These are phyloP conservation scores for Melanaphis sacchari DNA, from an alignment of 1,140 invertebrate genomes.

Conservation along the genomic window DNA sequence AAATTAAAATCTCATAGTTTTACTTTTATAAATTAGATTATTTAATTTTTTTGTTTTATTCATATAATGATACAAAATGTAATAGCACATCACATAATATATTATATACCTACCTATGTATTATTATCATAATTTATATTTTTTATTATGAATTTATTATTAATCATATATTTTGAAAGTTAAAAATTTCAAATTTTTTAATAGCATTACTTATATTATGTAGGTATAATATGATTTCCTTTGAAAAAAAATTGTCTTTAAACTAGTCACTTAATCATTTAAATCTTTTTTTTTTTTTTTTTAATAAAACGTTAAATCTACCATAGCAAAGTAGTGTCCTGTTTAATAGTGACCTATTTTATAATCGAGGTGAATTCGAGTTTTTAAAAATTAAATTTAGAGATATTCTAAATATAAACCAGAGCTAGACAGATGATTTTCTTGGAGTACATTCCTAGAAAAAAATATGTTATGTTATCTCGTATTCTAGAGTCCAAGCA, in stretches of 20 bases:
- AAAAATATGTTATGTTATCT: neutral
- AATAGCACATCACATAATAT: too few relatives aligned
- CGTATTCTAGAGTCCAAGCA: neutral
- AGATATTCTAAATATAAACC: conserved; percentile 10
- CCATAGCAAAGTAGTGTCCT: neutral
- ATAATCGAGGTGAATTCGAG: neutral
- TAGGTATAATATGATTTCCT: neutral
- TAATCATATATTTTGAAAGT: neutral
- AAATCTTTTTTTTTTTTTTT: neutral
- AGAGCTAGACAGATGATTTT: conserved; percentile 12
- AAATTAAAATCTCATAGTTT: neutral
- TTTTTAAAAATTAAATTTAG: conserved; percentile 3
- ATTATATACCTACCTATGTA: too few relatives aligned
- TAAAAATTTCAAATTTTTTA: neutral
- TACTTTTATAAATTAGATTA: neutral
- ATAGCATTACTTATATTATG: neutral
- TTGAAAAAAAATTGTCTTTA: neutral
- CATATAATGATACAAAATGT: too few relatives aligned
- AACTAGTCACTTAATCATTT: neutral
- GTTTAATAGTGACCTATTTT: conserved; percentile 15
- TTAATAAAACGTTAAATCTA: neutral
- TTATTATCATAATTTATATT: neutral
- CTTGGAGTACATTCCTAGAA: neutral
- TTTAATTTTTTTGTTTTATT: too few relatives aligned
- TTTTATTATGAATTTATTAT: neutral